Percentiles rank a stretch among this genome's conserved stretches.
Conservation (phyloP, 2,113 vertebrate genomes). For the Falcunculus frontatus region DNA sequence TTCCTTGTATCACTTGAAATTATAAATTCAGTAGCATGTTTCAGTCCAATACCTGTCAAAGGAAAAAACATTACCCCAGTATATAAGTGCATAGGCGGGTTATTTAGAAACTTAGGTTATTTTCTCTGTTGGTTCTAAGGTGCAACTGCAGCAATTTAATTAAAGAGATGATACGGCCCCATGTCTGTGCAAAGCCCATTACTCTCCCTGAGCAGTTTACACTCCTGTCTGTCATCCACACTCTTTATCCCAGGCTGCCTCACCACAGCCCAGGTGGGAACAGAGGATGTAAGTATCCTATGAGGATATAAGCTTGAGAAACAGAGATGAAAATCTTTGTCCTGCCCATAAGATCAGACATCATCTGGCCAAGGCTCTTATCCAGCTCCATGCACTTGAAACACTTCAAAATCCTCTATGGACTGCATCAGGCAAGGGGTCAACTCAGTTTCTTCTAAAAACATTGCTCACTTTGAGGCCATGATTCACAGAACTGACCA, state of each 20-base stretch:
- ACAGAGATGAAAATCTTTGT: not conserved
- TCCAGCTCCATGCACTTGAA: not conserved
- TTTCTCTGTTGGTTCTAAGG: not conserved
- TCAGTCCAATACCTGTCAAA: not conserved
- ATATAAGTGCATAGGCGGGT: not conserved
- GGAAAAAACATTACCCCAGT: not conserved
- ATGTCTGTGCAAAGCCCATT: fast-evolving
- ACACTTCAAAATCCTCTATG: not conserved
- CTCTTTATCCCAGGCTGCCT: not conserved
- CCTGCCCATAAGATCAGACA: not conserved
- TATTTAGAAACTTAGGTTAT: not conserved
- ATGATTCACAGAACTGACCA: not conserved
- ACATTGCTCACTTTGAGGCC: not conserved
- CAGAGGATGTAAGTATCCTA: not conserved
- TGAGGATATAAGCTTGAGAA: not conserved
- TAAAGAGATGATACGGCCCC: not conserved
- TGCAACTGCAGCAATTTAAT: not conserved
- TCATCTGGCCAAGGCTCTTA: not conserved
- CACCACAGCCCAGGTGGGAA: not conserved
- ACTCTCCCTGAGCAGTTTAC: not conserved
- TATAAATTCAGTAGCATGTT: not conserved
- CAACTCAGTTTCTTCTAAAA: not conserved
- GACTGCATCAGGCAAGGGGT: not conserved
- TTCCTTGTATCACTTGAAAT: not conserved
- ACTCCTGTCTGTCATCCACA: not conserved